Evolutionary conservation across 2,113 vertebrate genomes (phyloP), one percentile per base, ranked within the genome.

Genomic region (Dipodomys ordii): DNA sequence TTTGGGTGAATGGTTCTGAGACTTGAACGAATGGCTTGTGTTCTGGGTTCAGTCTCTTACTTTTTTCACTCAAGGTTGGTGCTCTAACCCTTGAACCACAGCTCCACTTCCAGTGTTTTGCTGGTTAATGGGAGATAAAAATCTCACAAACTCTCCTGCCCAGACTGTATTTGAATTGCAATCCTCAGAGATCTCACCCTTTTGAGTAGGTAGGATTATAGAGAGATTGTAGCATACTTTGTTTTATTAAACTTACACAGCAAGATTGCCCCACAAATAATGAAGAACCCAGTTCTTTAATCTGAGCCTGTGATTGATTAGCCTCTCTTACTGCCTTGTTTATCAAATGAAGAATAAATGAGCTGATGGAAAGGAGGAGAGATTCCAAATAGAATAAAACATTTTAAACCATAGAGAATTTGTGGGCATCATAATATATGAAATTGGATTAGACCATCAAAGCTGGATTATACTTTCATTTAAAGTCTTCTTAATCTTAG

Each of bases 271-370:
- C 4, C 71, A 39, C 30, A 77, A 80, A 83, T 72, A 79, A 90
- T 71, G 30, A 32, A 92, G 15, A 64, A 73, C 76, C 1, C 3
- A 86, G 23, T 15, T 92, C 86, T 88, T 79, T 64, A 91, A 86
- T 6, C 30, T 67, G 13, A 83, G 19, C 2, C 3, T 27, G 4
- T 11, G 82, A 23, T 88, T 79, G 39, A 39, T 39, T 39, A 83
- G 35, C 16, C 20, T 81, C 16, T 73, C 6, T 46, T 1, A 60
- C 10, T 84, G 44, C 22, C 35, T 84, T 19, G 64, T 82, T 73
- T 89, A 84, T n/a, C 20, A 90, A 88, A 82, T 27, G 30, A 83
- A 65, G 25, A 82, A 60, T 64, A 84, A 87, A 80, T 60, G 20
- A 72, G 32, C 49, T 53, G 49, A 53, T 11, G 49, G 12, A 13